Evolutionary conservation across 2,888 invertebrate genomes (phyloP), one percentile per base, ranked within the genome.

Genomic region (Antheraea assamensis): DNA sequence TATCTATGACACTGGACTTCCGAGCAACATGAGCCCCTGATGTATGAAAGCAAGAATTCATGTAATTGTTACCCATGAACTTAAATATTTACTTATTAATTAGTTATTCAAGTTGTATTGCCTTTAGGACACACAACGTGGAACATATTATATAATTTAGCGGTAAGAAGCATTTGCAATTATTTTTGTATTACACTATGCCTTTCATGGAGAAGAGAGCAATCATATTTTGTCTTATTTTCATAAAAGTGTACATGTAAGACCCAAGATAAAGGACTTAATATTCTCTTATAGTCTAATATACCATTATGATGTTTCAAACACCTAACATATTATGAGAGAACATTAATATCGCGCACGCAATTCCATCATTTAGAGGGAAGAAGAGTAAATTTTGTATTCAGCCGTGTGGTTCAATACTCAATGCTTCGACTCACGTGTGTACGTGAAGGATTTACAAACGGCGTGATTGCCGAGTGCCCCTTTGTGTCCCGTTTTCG

Each of bases 321-420:
- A 61, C 27, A 61, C 27, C 27, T 27, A 61, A 61, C 17, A 30
- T 52, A 42, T 42, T 42, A 31, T 31, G n/a, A 47, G 13, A 27
- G 15, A 17, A 72, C 75, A 76, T 75, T 76, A 74, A 71, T 76
- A 73, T 76, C 74, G 75, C 30, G 42, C 64, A 72, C 42, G 64
- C 72, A 24, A 72, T 75, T 76, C 75, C 75, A 49, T 76, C 78
- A 82, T 81, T 82, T 83, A 80, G 79, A 80, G 74, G 77, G 74
- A 42, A 78, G 77, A 81, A 82, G 79, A 79, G 80, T 78, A 84
- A 83, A 87, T 87, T 85, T 84, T 78, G 85, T 86, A 87, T 86
- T 83, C 86, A 77, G 78, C 72, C 77, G 77, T 74, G 81, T 73
- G 75, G 78, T 80, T 70, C 82, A 82, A 83, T 83, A 80, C 83